Conservation (phyloP, 1,140 invertebrate genomes). For the Littorina saxatilis region DNA sequence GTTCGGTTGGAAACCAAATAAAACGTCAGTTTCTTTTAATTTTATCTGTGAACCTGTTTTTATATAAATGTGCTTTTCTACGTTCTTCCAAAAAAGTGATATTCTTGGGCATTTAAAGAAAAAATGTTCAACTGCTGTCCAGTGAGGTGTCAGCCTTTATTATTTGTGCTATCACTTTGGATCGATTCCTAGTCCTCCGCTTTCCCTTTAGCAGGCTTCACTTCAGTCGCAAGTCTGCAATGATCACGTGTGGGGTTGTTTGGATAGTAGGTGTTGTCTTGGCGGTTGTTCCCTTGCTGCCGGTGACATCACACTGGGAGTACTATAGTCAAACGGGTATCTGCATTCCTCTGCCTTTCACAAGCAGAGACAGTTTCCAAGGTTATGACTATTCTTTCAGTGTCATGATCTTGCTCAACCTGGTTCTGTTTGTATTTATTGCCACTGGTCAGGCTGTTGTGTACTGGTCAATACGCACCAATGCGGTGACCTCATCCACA, state of each 20-base stretch:
- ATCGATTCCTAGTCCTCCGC: too few relatives aligned
- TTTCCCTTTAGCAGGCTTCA: slow-evolving; percentile 48
- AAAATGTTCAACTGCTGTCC: too few relatives aligned
- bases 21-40: too few relatives aligned
- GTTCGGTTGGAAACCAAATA: too few relatives aligned
- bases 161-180: too few relatives aligned
- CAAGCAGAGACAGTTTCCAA: not conserved
- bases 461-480: not conserved
- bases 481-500: not conserved
- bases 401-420: slow-evolving; percentile 2
- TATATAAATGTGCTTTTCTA: too few relatives aligned
- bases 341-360: slow-evolving; percentile 53
- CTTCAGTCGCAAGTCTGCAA: slow-evolving; percentile 34
- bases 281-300: not conserved
- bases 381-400: not conserved
- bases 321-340: slow-evolving; percentile 56
- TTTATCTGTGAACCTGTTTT: too few relatives aligned
- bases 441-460: not conserved
- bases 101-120: too few relatives aligned
- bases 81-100: too few relatives aligned
- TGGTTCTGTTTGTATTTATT: not conserved
- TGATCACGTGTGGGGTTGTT: not conserved
- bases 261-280: not conserved
- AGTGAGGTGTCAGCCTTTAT: too few relatives aligned
- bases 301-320: slow-evolving; percentile 41